Percentiles rank a stretch among this genome's conserved stretches.
Conservation (phyloP, 1,140 invertebrate species). For the Ceratosolen solmsi region DNA sequence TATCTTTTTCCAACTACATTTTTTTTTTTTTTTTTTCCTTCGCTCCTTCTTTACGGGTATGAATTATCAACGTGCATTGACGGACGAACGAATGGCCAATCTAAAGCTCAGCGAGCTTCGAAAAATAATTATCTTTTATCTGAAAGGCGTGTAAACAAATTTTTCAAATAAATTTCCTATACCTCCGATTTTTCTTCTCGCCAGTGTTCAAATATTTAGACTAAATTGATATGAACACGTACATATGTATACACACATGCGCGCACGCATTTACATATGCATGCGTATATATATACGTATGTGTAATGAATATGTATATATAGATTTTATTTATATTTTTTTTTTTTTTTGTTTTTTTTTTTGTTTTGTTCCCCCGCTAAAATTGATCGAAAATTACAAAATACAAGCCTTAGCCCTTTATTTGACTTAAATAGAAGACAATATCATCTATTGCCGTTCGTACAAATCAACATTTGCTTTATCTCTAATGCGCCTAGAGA, state of each 20-base stretch:
- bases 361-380: no score
- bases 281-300: no score
- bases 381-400: neutral
- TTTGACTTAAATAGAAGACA: neutral
- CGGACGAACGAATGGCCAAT: neutral
- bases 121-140: neutral
- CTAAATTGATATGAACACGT: neutral
- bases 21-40: no score
- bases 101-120: neutral
- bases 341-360: no score
- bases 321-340: no score
- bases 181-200: neutral
- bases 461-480: neutral
- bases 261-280: no score
- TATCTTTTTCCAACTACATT: no score
- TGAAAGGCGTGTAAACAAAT: neutral
- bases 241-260: no score
- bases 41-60: no score
- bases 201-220: neutral
- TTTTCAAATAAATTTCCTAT: neutral
- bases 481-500: neutral
- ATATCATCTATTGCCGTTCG: neutral
- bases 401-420: constrained; percentile 1
- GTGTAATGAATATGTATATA: no score
- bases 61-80: neutral